These are phyloP conservation scores for Phataginus tetradactyla DNA, from an alignment of 2,797 vertebrate species.

Conservation along the genomic window DNA sequence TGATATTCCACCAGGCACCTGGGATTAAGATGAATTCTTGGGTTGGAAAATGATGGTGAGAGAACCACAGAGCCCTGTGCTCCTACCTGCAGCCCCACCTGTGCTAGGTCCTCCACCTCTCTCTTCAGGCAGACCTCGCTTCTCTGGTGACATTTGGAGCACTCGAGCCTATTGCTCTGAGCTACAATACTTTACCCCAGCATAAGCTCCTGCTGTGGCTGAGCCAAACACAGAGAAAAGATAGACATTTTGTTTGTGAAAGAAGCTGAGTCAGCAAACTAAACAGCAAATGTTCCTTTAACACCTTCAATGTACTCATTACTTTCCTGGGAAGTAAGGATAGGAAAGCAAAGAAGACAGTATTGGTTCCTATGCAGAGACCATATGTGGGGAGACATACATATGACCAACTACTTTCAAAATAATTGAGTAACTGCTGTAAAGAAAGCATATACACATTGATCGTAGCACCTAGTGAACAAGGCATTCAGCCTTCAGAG, in stretches of 20 bases:
- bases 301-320: not conserved
- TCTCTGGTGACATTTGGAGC: not conserved
- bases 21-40: not conserved
- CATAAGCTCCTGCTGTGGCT: not conserved
- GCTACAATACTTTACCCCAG: not conserved
- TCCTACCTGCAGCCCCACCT: not conserved
- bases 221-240: not conserved
- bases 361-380: not conserved
- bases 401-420: not conserved
- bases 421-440: not conserved
- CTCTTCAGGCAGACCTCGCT: not conserved
- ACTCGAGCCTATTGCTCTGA: not conserved
- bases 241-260: not conserved
- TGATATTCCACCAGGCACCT: not conserved
- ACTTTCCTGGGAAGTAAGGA: not conserved
- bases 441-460: not conserved
- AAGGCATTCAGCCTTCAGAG: not conserved
- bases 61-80: not conserved
- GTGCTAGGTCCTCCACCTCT: not conserved
- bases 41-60: constrained; percentile 79
- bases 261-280: not conserved
- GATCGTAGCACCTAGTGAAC: not conserved
- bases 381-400: not conserved
- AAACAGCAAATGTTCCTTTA: not conserved
- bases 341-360: not conserved